Conservation (phyloP, 2,888 invertebrate genomes). For the Autographa pulchrina region DNA sequence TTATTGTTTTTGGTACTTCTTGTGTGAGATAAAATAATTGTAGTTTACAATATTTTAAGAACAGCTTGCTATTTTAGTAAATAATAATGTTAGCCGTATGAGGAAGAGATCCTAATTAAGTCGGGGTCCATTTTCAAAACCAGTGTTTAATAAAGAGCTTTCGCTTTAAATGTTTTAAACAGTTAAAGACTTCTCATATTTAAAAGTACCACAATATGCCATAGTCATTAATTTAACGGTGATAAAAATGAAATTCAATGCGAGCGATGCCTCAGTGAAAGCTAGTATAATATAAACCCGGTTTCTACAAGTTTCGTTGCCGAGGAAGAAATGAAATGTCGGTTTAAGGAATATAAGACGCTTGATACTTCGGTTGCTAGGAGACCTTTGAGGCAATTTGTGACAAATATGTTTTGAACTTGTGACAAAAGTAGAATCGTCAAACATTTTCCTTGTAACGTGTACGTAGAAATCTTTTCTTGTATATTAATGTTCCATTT, state of each 20-base stretch:
- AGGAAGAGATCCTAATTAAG: no score
- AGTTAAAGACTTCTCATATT: no score
- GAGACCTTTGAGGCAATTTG: conserved; percentile 1
- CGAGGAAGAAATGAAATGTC: background rate
- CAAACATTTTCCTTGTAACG: background rate
- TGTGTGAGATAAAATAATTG: no score
- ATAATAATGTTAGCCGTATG: no score
- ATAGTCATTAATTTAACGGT: no score
- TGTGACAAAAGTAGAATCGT: background rate
- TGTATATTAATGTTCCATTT: background rate
- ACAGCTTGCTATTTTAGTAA: no score
- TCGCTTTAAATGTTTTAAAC: no score
- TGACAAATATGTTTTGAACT: conserved; percentile 3
- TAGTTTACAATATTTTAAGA: no score
- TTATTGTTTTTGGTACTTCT: background rate
- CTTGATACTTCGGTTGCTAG: background rate
- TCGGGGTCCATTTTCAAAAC: no score
- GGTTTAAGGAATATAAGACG: background rate
- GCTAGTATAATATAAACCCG: background rate
- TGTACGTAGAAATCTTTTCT: background rate
- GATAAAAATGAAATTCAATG: background rate
- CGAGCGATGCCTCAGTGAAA: background rate
- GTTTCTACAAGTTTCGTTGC: background rate
- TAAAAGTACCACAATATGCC: no score
- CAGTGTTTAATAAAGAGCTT: no score